Percentiles rank a stretch among this genome's conserved stretches.
These are phyloP conservation scores for Andrena minutula DNA, from an alignment of 2,888 invertebrate genomes.

Conservation along the genomic window DNA sequence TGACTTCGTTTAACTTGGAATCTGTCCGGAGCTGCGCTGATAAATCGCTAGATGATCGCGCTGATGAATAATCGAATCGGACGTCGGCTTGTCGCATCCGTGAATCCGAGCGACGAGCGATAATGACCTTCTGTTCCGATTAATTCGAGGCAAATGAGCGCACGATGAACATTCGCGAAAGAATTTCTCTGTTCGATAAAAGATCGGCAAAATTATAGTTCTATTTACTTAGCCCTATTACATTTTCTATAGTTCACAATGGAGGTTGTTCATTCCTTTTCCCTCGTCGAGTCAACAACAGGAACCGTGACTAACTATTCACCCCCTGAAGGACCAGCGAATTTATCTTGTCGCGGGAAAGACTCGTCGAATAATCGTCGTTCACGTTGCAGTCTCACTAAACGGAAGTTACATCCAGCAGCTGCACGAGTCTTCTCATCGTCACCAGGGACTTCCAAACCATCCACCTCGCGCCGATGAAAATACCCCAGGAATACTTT, in stretches of 20 bases:
- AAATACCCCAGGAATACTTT: background rate
- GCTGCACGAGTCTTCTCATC: conserved; percentile 19
- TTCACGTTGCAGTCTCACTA: background rate
- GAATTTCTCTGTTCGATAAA: too few species aligned
- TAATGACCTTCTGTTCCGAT: conserved; percentile 10
- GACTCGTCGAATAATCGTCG: conserved; percentile 2
- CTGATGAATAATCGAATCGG: conserved; percentile 52
- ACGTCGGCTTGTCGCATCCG: conserved; percentile 22
- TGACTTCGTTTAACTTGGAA: conserved; percentile 56
- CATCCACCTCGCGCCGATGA: conserved; percentile 3
- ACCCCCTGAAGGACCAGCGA: background rate
- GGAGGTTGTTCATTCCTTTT: background rate
- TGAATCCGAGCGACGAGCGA: conserved; percentile 3
- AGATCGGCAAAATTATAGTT: too few species aligned
- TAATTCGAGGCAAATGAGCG: too few species aligned
- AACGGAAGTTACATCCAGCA: conserved; percentile 50
- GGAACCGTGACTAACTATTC: conserved; percentile 14
- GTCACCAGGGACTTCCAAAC: conserved; percentile 5
- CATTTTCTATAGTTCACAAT: too few species aligned
- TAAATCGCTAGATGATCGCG: conserved; percentile 55
- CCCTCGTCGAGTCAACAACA: background rate
- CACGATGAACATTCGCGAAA: too few species aligned
- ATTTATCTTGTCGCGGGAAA: conserved; percentile 28
- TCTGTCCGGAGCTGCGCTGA: conserved; percentile 43
- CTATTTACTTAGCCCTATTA: too few species aligned